A percentile compares a stretch with the other conserved stretches of the same genome.
These are phyloP conservation scores for Bombus pyrosoma DNA, from an alignment of 1,140 invertebrate genomes.

Conservation along the genomic window DNA sequence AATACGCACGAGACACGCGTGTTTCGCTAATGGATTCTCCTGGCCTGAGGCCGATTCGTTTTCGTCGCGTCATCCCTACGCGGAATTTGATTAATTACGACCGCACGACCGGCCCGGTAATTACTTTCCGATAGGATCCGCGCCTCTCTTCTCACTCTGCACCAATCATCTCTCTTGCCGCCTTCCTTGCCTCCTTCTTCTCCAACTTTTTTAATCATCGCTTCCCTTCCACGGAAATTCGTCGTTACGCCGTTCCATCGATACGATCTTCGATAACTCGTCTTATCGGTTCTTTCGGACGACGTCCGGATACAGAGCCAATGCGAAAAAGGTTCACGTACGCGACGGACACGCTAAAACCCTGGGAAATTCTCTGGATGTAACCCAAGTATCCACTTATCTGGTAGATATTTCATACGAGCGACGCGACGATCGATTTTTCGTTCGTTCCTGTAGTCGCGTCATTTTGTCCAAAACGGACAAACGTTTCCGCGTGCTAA, in stretches of 20 bases:
- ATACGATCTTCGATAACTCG: conserved; percentile 54
- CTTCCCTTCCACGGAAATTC: conserved; percentile 63
- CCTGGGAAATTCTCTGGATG: neutral
- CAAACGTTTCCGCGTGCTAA: neutral
- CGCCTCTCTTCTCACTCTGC: conserved; percentile 57
- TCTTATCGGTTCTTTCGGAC: conserved; percentile 40
- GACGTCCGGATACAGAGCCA: neutral
- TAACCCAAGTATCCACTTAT: neutral
- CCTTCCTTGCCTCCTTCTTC: conserved; percentile 6
- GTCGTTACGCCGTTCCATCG: conserved; percentile 58
- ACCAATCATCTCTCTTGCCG: conserved; percentile 50
- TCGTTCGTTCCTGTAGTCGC: too few relatives aligned
- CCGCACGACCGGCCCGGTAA: conserved; percentile 70
- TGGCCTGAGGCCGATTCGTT: conserved; percentile 72
- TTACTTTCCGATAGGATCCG: conserved; percentile 78
- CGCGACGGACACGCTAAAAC: neutral
- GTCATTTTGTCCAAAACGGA: too few relatives aligned
- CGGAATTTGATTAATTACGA: conserved; percentile 80
- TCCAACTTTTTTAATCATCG: conserved; percentile 45
- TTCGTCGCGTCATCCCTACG: conserved; percentile 78
- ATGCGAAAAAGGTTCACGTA: neutral
- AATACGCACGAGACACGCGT: conserved; percentile 72
- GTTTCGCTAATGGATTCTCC: conserved; percentile 77
- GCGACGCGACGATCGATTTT: neutral
- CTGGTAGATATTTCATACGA: neutral